phyloP scores from a whole-genome alignment of 2,888 invertebrate species.

The Alsophila aescularia region DNA sequence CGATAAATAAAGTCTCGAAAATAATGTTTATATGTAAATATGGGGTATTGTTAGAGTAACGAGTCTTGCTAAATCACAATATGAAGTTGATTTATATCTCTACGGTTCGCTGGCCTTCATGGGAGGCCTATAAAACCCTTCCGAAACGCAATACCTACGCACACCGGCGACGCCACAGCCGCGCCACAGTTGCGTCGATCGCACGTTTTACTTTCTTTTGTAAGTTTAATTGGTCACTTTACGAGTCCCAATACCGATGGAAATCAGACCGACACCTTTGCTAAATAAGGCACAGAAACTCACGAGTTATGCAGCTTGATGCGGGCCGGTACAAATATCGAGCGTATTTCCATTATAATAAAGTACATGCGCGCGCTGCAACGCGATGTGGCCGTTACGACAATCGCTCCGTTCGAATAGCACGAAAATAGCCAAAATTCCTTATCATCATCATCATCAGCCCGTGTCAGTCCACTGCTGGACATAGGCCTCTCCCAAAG shows the following conservation, averaged over 20 bases:
- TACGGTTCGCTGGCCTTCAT: conserved; percentile 79
- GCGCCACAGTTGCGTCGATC: conserved; percentile 9
- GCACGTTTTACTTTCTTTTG: conserved; percentile 6
- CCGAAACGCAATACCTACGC: conserved; percentile 39
- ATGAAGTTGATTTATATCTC: conserved; percentile 84
- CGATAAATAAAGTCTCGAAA: conserved; percentile 67
- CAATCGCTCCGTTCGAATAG: too few species aligned
- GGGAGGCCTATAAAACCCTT: conserved; percentile 77
- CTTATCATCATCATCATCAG: too few species aligned
- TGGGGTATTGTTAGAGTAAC: conserved; percentile 85
- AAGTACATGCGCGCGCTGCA: too few species aligned
- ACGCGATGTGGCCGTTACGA: too few species aligned
- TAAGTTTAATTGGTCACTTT: conserved; percentile 51
- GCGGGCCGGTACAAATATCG: too few species aligned
- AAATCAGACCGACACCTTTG: conserved; percentile 30
- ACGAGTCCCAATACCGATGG: conserved; percentile 38
- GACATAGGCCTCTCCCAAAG: too few species aligned
- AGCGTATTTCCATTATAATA: too few species aligned
- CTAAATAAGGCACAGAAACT: conserved; percentile 4
- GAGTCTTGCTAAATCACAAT: conserved; percentile 86
- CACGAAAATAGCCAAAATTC: too few species aligned
- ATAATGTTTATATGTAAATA: conserved; percentile 85
- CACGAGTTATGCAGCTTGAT: too few species aligned
- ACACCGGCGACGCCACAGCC: conserved; percentile 8
- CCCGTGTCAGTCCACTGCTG: too few species aligned